Percentiles rank a stretch among this genome's conserved stretches.
These are phyloP conservation scores for Coenonympha arcania DNA, from an alignment of 2,888 invertebrate genomes.

Conservation along the genomic window DNA sequence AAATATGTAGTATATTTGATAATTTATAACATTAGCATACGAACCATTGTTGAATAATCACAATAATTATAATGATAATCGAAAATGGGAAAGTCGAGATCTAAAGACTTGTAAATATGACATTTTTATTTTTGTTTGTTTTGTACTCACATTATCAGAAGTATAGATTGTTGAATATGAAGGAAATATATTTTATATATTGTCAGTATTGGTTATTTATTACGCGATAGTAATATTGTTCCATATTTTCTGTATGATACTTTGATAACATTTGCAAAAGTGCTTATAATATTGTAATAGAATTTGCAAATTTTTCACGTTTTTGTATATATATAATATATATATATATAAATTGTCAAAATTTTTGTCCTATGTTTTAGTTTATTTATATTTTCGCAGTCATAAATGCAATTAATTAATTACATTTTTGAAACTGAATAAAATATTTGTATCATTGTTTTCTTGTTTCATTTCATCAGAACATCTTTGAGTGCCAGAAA, in stretches of 20 bases:
- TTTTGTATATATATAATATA: constrained; percentile 31
- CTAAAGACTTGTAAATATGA: constrained; percentile 50
- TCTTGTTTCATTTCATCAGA: constrained; percentile 22
- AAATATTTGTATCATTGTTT: constrained; percentile 32
- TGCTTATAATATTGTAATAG: constrained; percentile 31
- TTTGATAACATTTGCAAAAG: constrained; percentile 28
- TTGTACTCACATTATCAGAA: constrained; percentile 56
- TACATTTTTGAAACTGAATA: constrained; percentile 36
- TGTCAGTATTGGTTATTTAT: constrained; percentile 39
- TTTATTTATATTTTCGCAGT: constrained; percentile 53
- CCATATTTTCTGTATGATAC: constrained; percentile 23
- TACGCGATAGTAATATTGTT: constrained; percentile 29
- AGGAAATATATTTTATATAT: constrained; percentile 54
- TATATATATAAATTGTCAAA: constrained; percentile 40
- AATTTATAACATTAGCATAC: constrained; percentile 47
- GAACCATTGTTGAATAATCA: constrained; percentile 33
- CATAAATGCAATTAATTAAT: constrained; percentile 41
- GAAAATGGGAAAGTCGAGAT: constrained; percentile 43
- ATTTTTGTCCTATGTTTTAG: constrained; percentile 45
- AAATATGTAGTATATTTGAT: constrained; percentile 39
- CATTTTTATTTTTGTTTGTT: constrained; percentile 49
- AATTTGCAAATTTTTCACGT: constrained; percentile 19
- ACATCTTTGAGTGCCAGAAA: background rate
- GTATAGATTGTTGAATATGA: constrained; percentile 58
- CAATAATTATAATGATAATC: constrained; percentile 35